phyloP scores from a whole-genome alignment of 2,888 invertebrate species.

The Alcis repandata region DNA sequence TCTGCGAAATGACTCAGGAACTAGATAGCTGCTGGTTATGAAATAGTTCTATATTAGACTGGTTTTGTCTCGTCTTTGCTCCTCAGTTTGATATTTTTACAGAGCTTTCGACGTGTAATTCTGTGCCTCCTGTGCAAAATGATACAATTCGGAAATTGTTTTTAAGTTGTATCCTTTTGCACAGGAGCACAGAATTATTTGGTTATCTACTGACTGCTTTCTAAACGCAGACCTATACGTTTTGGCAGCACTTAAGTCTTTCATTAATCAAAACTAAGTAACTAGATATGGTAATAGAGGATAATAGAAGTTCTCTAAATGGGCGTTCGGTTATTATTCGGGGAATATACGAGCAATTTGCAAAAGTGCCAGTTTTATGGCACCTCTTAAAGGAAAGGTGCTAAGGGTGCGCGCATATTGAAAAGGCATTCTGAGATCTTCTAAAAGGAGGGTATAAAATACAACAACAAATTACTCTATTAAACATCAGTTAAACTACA shows the following conservation, averaged over 20 bases:
- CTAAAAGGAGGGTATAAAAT: neutral
- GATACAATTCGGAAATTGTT: too few species aligned
- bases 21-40: too few species aligned
- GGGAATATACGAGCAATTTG: conserved; percentile 80
- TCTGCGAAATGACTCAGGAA: too few species aligned
- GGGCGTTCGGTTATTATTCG: conserved; percentile 61
- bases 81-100: too few species aligned
- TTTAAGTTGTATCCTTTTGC: too few species aligned
- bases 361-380: conserved; percentile 72
- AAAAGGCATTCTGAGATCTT: conserved; percentile 25
- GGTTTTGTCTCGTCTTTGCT: too few species aligned
- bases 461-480: neutral
- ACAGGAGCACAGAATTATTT: too few species aligned
- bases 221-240: neutral
- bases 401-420: conserved; percentile 49
- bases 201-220: neutral
- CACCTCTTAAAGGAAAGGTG: conserved; percentile 53
- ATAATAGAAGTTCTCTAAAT: conserved; percentile 64
- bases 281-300: conserved; percentile 38
- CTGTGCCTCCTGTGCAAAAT: too few species aligned
- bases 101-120: too few species aligned
- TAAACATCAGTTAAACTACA: neutral
- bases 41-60: too few species aligned
- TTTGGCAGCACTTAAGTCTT: neutral
- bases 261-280: conserved; percentile 34